Evolutionary conservation across 2,113 vertebrate species (phyloP).

Genomic region (Nerophis lumbriciformis): DNA sequence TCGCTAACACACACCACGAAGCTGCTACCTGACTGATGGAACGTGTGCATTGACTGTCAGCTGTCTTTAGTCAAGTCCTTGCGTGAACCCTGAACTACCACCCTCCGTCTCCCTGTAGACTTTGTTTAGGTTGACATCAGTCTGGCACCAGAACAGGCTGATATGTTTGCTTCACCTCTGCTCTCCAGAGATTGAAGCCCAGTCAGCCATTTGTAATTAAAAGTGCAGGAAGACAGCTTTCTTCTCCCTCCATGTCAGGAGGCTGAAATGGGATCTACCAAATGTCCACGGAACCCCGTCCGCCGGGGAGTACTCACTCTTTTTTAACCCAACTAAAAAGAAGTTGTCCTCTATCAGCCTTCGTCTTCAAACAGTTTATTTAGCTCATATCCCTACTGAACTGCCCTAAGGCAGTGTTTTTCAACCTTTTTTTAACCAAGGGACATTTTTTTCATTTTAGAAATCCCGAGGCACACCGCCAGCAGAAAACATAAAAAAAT

Average conservation of each 20-base stretch:
- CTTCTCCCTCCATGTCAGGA: constrained; percentile 16
- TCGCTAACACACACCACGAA: constrained; percentile 31
- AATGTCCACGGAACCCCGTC: not conserved
- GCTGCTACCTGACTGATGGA: constrained; percentile 29
- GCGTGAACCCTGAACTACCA: constrained; percentile 23
- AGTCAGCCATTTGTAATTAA: constrained; percentile 59
- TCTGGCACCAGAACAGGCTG: constrained; percentile 34
- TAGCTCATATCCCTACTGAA: constrained; percentile 8
- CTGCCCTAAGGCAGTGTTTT: not conserved
- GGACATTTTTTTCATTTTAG: no score
- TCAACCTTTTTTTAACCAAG: no score
- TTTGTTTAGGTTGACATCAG: constrained; percentile 54
- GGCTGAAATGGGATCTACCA: constrained; percentile 19
- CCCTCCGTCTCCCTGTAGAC: constrained; percentile 10
- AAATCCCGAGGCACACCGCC: no score
- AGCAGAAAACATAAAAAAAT: no score
- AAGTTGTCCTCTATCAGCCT: constrained; percentile 4
- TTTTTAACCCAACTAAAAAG: constrained; percentile 19
- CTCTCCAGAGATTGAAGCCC: constrained; percentile 39
- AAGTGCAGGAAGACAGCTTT: constrained; percentile 47
- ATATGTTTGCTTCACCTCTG: constrained; percentile 44
- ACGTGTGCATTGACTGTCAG: constrained; percentile 47
- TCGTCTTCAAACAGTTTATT: constrained; percentile 21
- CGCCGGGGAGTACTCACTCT: constrained; percentile 5
- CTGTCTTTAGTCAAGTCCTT: constrained; percentile 39